phyloP scores from a whole-genome alignment of 2,113 vertebrate species.

The Coreoperca whiteheadi region DNA sequence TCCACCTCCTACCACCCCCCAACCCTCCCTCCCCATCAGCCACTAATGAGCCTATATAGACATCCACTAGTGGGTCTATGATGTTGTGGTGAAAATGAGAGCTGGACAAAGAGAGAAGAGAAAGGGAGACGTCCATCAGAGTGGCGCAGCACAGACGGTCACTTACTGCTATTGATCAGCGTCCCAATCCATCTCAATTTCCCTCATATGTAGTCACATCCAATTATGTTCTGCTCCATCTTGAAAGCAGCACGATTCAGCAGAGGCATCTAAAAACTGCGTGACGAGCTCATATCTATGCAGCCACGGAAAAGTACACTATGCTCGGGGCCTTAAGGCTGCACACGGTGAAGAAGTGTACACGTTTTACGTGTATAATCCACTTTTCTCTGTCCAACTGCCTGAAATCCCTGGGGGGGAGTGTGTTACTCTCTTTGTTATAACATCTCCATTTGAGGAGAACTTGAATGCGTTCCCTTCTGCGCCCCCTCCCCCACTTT shows the following conservation, averaged over 20 bases:
- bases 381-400: constrained; percentile 60
- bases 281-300: background rate
- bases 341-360: background rate
- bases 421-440: constrained; percentile 59
- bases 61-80: constrained; percentile 59
- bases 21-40: constrained; percentile 31
- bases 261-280: constrained; percentile 33
- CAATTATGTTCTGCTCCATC: constrained; percentile 56
- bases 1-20: constrained; percentile 15
- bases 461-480: constrained; percentile 68
- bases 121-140: constrained; percentile 38
- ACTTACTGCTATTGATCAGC: constrained; percentile 77
- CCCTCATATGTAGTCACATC: constrained; percentile 60
- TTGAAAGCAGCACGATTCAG: constrained; percentile 38
- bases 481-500: constrained; percentile 2
- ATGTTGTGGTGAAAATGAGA: constrained; percentile 66
- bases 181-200: constrained; percentile 78
- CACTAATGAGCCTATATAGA: constrained; percentile 68
- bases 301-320: background rate
- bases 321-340: background rate
- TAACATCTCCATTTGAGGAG: constrained; percentile 69
- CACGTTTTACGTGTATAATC: constrained; percentile 16
- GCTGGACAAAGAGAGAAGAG: constrained; percentile 39
- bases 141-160: constrained; percentile 56
- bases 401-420: constrained; percentile 51